Evolutionary conservation across 2,888 invertebrate genomes (phyloP), one percentile per base, ranked within the genome.

Genomic region (Serripes groenlandicus): DNA sequence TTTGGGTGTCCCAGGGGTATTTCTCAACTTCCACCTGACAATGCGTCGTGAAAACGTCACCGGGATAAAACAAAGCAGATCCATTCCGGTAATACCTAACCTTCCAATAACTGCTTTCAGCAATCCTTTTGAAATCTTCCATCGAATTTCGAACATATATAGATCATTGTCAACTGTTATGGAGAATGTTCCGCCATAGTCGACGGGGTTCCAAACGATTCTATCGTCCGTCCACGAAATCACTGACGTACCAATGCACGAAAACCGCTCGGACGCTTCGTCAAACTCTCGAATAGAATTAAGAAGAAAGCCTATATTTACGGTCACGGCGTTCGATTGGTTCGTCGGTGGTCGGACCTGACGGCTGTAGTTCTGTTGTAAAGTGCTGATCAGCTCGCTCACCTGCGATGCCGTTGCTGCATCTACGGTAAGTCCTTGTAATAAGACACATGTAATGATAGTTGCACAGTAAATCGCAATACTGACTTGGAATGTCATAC

Each of bases 1-100:
- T n/a, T 26, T 66, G 66, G 5, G 32, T 23, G 34, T 66, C 66
- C 66, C 66, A 66, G 35, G 66, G 66, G 37, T 66, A 66, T 3
- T 66, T 30, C 5, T n/a, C 34, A 2, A 66, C 35, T n/a, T 66
- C 23, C 9, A 34, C n/a, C 23, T 4, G 3, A 37, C 66, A 66
- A 35, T n/a, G 5, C n/a, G 66, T 9, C 5, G 66, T 66, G 18
- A 66, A 37, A 9, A 66, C 35, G 26, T 35, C 35, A 9, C 66
- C 66, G 3, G 66, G 66, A 4, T 66, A 35, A 66, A 32, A 66
- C 21, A 26, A 5, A 15, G 42, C 66, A 9, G 21, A 21, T 37
- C 66, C 66, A 35, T 23, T 26, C 3, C 3, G 1, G 11, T 30
- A 7, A 42, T 32, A 66, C 11, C 28, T 32, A 1, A 66, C 23